Conservation (phyloP, 1,140 invertebrate species). For the Cardiocondyla obscurior region DNA sequence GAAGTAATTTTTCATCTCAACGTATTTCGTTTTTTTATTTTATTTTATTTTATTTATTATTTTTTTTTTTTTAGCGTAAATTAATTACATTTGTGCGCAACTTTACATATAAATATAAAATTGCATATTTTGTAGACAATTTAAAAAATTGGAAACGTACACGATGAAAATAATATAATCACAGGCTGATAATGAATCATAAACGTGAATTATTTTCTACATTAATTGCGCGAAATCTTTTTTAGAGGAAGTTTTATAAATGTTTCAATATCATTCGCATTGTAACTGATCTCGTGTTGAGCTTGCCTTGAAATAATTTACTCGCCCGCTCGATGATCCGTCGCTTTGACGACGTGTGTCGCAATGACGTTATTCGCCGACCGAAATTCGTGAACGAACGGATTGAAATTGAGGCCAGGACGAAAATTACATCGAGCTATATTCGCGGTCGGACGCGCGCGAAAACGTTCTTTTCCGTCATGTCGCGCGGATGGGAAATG, state of each 20-base stretch:
- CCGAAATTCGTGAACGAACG: slow-evolving; percentile 10
- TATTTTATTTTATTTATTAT: background rate
- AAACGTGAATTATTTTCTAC: background rate
- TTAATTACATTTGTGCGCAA: too few species aligned
- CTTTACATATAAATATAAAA: too few species aligned
- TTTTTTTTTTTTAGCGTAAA: background rate
- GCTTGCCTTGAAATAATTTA: slow-evolving; percentile 29
- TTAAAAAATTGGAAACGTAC: too few species aligned
- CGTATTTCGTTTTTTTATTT: too few species aligned
- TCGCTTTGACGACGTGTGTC: slow-evolving; percentile 11
- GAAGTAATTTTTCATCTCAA: too few species aligned
- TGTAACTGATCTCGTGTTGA: background rate
- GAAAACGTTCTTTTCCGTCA: slow-evolving; percentile 28
- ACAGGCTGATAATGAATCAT: background rate
- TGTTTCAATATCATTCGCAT: background rate
- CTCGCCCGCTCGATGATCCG: slow-evolving; percentile 20
- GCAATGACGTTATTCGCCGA: slow-evolving; percentile 34
- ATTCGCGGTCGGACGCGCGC: background rate
- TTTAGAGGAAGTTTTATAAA: background rate
- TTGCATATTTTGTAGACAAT: too few species aligned
- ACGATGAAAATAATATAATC: background rate
- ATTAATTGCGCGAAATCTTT: background rate
- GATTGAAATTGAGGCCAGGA: slow-evolving; percentile 43
- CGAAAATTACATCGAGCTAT: slow-evolving; percentile 41
- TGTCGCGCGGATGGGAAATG: slow-evolving; percentile 22